Conservation (phyloP, 2,113 vertebrate species). For the Ochotona princeps region DNA sequence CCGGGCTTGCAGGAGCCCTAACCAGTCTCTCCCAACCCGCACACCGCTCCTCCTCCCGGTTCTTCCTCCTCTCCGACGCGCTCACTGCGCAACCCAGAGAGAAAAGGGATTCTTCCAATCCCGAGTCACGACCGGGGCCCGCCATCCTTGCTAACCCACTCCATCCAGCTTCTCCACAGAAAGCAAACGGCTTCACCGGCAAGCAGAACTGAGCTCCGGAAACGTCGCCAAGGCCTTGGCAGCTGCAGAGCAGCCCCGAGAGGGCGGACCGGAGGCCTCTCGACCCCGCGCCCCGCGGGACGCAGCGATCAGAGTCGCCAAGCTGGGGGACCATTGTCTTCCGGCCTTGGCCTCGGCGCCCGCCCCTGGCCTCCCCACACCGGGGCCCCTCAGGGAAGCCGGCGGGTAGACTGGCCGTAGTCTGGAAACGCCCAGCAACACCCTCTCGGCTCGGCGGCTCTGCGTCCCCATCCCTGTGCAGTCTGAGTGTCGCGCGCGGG, state of each 20-base stretch:
- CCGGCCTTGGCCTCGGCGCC: no score
- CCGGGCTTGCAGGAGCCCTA: not conserved
- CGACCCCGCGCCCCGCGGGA: not conserved
- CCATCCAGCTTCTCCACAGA: slow-evolving; percentile 24
- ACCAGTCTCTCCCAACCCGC: not conserved
- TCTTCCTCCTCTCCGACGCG: not conserved
- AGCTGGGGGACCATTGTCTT: not conserved
- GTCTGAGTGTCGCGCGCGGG: not conserved
- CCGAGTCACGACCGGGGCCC: not conserved
- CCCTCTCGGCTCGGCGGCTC: not conserved
- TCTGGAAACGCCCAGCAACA: not conserved
- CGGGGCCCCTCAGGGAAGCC: not conserved
- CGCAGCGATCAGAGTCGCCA: not conserved
- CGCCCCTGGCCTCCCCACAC: not conserved
- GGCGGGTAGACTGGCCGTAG: not conserved
- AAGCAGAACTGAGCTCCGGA: not conserved
- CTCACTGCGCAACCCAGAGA: not conserved
- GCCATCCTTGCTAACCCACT: not conserved
- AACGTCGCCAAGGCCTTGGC: not conserved
- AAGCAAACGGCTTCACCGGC: not conserved
- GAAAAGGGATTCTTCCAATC: not conserved
- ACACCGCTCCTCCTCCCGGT: fast-evolving
- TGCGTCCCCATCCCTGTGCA: not conserved
- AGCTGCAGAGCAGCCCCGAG: not conserved
- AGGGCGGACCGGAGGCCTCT: not conserved